Evolutionary conservation across 2,797 vertebrate species (phyloP).

Genomic region (Periophthalmus magnuspinnatus): DNA sequence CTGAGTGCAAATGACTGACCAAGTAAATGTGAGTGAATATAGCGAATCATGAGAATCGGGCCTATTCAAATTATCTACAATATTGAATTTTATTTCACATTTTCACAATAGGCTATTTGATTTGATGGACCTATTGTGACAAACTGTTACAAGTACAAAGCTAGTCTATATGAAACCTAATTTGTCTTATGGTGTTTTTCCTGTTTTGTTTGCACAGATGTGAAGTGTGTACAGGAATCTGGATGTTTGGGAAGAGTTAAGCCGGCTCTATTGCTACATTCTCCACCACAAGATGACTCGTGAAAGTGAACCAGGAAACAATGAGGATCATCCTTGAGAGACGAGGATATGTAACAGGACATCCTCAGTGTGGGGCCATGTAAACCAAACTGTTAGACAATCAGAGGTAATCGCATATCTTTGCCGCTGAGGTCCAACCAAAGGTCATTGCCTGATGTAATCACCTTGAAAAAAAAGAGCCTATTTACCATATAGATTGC

Average conservation of each 20-base stretch:
- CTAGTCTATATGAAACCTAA: not conserved
- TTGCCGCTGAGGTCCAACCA: constrained; percentile 10
- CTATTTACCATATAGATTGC: constrained; percentile 43
- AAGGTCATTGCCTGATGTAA: constrained; percentile 27
- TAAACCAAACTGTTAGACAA: constrained; percentile 10
- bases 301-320: constrained; percentile 7
- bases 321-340: not conserved
- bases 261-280: constrained; percentile 16
- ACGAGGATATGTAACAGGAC: not conserved
- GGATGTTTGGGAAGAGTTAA: constrained; percentile 1
- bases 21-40: too few species aligned
- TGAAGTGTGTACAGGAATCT: constrained; percentile 1
- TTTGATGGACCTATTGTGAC: too few species aligned
- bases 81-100: too few species aligned
- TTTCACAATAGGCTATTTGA: too few species aligned
- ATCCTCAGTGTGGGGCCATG: not conserved
- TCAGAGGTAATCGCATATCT: too few species aligned
- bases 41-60: too few species aligned
- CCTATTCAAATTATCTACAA: too few species aligned
- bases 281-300: not conserved
- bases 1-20: too few species aligned
- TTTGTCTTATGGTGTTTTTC: not conserved
- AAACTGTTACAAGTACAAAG: not conserved
- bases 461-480: constrained; percentile 26
- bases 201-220: constrained; percentile 1